A percentile compares a stretch with the other conserved stretches of the same genome.
Conservation (phyloP, 2,888 invertebrate species). For the Ectropis crepuscularia region DNA sequence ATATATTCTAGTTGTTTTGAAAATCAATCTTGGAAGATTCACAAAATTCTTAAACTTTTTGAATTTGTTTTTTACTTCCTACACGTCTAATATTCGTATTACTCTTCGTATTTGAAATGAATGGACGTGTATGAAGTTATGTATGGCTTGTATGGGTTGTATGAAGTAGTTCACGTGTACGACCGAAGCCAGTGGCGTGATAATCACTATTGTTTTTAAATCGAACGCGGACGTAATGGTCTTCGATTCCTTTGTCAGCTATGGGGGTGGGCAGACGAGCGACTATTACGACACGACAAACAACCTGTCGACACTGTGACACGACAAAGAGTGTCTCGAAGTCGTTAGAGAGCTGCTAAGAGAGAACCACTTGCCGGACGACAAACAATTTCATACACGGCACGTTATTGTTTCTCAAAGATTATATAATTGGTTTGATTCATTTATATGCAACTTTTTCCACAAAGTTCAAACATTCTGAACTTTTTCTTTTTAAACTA, state of each 20-base stretch:
- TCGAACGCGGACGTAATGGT: conserved; percentile 51
- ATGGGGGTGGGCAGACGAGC: conserved; percentile 42
- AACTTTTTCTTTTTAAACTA: too few relatives aligned
- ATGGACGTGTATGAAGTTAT: conserved; percentile 6
- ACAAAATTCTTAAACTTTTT: not conserved
- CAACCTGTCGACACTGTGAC: too few relatives aligned
- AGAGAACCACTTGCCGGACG: too few relatives aligned
- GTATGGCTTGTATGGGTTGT: conserved; percentile 28
- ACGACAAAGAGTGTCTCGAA: too few relatives aligned
- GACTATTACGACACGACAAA: conserved; percentile 34
- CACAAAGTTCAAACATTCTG: too few relatives aligned
- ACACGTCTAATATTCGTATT: not conserved
- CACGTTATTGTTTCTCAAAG: too few relatives aligned
- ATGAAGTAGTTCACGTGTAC: conserved; percentile 25
- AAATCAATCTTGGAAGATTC: not conserved
- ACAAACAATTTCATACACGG: too few relatives aligned
- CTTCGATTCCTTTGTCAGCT: conserved; percentile 53
- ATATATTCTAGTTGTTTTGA: too few relatives aligned
- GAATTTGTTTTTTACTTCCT: not conserved
- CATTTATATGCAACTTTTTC: too few relatives aligned
- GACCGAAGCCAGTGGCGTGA: conserved; percentile 34
- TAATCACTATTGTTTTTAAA: conserved; percentile 50
- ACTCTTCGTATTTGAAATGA: not conserved
- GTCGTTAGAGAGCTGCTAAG: too few relatives aligned
- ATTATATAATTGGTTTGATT: too few relatives aligned